Evolutionary conservation across 2,888 invertebrate genomes (phyloP), one percentile per base, ranked within the genome.

Genomic region (Molanna angustata): DNA sequence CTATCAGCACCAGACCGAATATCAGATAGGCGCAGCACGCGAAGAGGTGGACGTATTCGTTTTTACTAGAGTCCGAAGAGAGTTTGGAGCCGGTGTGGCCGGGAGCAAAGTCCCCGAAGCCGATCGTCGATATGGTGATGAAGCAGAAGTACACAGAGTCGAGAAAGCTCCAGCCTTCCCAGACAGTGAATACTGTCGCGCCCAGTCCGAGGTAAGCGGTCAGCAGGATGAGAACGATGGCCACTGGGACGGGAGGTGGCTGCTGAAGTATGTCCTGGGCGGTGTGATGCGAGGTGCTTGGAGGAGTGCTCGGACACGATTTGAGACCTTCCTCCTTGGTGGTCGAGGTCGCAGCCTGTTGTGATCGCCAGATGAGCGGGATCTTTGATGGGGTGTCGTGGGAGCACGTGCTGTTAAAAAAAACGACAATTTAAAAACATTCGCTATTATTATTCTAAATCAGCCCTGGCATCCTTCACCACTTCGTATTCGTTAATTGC

Each of bases 141-240:
- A 91, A 91, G 67, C 90, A 90, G 70, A 90, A 90, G 71, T 90
- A 91, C 2, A 86, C 85, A 4, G 88, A 88, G 66, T 91, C 90
- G 39, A 90, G 76, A 66, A 88, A 84, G 54, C 83, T 84, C 88
- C 89, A 89, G 63, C 85, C 84, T 65, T 87, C 88, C 81, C 88
- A 86, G n/a, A 85, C 77, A 14, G 88, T 85, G 71, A 90, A 89
- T 54, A 86, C 80, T 20, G 82, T 81, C 0, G 90, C 90, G 1
- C 91, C 91, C 7, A 85, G 72, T 62, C 85, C 84, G 58, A 91
- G 80, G 71, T 91, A 91, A 37, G 80, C 80, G 44, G 83, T 73
- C 39, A 90, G 81, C 45, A 90, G 80, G 58, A 83, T 74, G 31
- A 90, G 69, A 61, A 90, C 85, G 56, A 76, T 69, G 58, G 73